phyloP scores from a whole-genome alignment of 2,888 invertebrate genomes.

The Isotomurus palustris region DNA sequence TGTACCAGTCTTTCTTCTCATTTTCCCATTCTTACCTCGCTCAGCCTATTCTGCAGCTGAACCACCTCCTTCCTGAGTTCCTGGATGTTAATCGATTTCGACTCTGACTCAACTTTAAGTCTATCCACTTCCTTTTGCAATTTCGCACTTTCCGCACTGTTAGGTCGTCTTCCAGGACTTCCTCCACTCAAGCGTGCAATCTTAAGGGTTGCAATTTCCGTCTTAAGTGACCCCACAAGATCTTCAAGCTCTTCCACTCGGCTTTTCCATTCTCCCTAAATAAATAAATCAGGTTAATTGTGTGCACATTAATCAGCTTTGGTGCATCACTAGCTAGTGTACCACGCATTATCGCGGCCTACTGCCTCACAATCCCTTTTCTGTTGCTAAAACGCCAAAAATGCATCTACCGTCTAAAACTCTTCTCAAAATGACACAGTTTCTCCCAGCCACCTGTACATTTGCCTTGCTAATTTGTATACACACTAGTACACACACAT shows the following conservation, averaged over 20 bases:
- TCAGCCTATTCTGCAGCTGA: constrained; percentile 25
- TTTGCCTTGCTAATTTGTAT: no score
- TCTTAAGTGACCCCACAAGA: constrained; percentile 31
- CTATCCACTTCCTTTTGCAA: constrained; percentile 29
- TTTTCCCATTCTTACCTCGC: constrained; percentile 16
- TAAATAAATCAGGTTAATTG: background rate
- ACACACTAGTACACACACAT: no score
- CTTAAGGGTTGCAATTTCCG: constrained; percentile 41
- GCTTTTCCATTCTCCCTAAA: background rate
- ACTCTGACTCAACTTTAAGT: constrained; percentile 25
- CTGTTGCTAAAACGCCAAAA: no score
- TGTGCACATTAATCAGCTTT: no score
- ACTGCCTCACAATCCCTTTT: no score
- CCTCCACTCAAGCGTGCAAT: constrained; percentile 24
- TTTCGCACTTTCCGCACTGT: background rate
- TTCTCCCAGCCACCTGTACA: no score
- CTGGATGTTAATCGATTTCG: constrained; percentile 31
- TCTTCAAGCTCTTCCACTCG: constrained; percentile 24
- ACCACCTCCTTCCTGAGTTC: constrained; percentile 35
- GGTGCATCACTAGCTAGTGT: no score
- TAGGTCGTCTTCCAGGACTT: constrained; percentile 9
- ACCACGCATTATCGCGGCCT: no score
- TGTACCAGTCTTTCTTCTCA: background rate
- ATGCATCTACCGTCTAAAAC: no score
- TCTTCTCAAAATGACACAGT: no score